These are phyloP conservation scores for Polypedilum pembai DNA, from an alignment of 1,140 invertebrate species.

Conservation along the genomic window DNA sequence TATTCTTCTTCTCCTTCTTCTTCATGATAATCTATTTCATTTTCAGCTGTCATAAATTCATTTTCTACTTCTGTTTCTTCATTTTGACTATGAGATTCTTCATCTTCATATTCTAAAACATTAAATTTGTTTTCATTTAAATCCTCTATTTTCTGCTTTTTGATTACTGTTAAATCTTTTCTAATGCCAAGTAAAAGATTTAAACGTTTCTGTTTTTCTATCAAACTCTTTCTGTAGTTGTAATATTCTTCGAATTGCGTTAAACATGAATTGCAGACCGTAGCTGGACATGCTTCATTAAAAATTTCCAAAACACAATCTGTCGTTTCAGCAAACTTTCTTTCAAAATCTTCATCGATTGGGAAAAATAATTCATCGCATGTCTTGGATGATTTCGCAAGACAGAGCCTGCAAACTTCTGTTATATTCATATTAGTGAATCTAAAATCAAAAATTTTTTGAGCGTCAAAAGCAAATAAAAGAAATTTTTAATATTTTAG, in stretches of 20 bases:
- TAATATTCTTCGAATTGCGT: background rate
- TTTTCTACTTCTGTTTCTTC: background rate
- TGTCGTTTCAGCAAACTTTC: background rate
- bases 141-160: background rate
- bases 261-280: background rate
- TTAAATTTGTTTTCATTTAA: background rate
- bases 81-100: background rate
- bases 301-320: background rate
- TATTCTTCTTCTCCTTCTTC: background rate
- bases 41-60: background rate
- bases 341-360: background rate
- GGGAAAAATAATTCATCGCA: background rate
- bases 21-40: background rate
- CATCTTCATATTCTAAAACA: background rate
- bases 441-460: background rate
- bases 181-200: background rate
- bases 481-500: background rate
- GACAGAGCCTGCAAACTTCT: background rate
- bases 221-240: background rate
- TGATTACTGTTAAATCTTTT: background rate
- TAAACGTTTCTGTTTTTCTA: background rate
- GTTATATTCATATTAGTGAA: background rate
- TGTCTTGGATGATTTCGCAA: background rate
- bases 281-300: background rate
- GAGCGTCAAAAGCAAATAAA: background rate